Evolutionary conservation across 2,888 invertebrate species (phyloP).

Genomic region (Eulithis testata): DNA sequence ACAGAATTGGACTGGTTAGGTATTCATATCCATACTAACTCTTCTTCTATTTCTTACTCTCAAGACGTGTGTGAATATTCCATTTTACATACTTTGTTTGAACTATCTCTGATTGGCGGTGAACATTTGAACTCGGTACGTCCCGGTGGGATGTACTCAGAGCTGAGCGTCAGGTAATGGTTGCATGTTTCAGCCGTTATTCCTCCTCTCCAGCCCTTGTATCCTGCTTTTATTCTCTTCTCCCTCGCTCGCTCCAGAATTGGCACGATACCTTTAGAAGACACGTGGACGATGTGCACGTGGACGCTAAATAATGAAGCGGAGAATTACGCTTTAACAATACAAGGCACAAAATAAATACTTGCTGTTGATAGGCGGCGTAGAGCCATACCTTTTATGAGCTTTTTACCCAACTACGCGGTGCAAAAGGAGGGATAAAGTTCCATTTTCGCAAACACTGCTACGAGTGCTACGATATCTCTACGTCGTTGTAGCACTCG

Average conservation of each 20-base stretch:
- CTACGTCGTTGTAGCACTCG: background rate
- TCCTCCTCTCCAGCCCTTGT: conserved; percentile 76
- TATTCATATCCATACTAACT: conserved; percentile 12
- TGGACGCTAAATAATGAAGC: conserved; percentile 69
- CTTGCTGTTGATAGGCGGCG: background rate
- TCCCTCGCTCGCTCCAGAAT: conserved; percentile 76
- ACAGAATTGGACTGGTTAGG: no score
- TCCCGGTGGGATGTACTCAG: conserved; percentile 85
- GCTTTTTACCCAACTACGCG: no score
- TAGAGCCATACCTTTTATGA: no score
- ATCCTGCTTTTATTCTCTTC: conserved; percentile 76
- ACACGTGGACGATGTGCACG: conserved; percentile 87
- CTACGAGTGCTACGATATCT: background rate
- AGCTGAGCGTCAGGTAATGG: conserved; percentile 86
- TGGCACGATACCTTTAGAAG: conserved; percentile 82
- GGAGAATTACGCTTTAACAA: no score
- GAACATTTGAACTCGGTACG: conserved; percentile 88
- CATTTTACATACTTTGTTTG: conserved; percentile 74
- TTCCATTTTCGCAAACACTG: no score
- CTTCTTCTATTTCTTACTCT: background rate
- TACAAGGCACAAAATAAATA: no score
- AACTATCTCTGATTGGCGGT: conserved; percentile 85
- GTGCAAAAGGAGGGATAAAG: no score
- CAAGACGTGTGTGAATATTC: no score
- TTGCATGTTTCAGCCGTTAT: conserved; percentile 88